These are phyloP conservation scores for Pseudomyrmex cubaensis DNA, from an alignment of 1,140 invertebrate genomes.

Conservation along the genomic window DNA sequence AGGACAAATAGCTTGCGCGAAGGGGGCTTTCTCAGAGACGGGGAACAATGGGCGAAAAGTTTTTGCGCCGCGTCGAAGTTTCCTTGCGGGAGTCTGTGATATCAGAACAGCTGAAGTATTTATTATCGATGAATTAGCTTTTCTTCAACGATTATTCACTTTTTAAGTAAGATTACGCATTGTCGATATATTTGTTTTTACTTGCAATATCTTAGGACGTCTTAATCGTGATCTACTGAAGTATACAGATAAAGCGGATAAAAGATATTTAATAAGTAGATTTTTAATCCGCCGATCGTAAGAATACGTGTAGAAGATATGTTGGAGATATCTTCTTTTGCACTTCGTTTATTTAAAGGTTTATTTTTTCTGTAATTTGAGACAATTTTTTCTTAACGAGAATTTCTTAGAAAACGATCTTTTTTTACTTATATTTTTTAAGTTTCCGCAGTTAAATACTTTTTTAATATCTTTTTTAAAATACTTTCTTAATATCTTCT, in stretches of 20 bases:
- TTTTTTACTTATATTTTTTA: neutral
- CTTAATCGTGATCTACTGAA: neutral
- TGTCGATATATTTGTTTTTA: conserved; percentile 8
- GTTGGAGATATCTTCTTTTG: no score
- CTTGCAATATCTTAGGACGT: neutral
- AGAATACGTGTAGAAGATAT: no score
- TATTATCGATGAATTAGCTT: conserved; percentile 30
- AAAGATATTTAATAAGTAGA: neutral
- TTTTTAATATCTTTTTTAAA: neutral
- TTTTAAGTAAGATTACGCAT: conserved; percentile 29
- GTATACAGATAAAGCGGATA: neutral
- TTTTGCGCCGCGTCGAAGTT: conserved; percentile 64
- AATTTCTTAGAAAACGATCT: neutral
- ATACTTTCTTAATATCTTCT: neutral
- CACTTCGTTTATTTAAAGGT: neutral
- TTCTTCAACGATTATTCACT: conserved; percentile 10
- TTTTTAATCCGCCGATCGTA: neutral
- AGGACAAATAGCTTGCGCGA: conserved; percentile 55
- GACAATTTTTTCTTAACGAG: neutral
- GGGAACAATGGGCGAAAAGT: conserved; percentile 75
- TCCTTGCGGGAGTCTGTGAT: conserved; percentile 18
- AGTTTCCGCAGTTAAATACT: neutral
- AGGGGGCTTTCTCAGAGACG: conserved; percentile 57
- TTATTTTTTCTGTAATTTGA: neutral
- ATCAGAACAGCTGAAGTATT: neutral